These are phyloP conservation scores for Dermatemys mawii DNA, from an alignment of 2,113 vertebrate genomes.

Conservation along the genomic window DNA sequence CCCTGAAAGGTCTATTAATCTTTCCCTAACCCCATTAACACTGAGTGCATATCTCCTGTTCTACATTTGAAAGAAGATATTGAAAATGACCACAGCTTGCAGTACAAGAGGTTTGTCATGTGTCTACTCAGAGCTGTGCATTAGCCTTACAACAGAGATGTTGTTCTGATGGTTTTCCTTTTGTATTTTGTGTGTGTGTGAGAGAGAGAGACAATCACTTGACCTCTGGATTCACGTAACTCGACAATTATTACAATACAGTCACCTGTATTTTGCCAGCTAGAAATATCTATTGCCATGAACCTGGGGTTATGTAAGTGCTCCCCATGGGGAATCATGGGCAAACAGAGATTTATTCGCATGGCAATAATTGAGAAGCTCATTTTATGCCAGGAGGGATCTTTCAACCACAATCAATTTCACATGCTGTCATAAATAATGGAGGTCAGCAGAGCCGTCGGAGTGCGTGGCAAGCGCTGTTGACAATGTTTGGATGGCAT, in stretches of 20 bases:
- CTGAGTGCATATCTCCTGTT: conserved; percentile 39
- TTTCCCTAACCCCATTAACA: conserved; percentile 62
- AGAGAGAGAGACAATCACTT: neutral
- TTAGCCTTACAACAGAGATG: neutral
- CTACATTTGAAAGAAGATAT: neutral
- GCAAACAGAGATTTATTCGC: conserved; percentile 76
- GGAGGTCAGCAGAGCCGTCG: conserved; percentile 74
- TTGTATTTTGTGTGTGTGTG: neutral
- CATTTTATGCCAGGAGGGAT: conserved; percentile 85
- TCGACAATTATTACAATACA: conserved; percentile 39
- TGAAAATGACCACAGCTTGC: neutral
- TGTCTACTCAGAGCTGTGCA: neutral
- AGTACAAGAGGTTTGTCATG: conserved; percentile 11
- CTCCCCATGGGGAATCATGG: conserved; percentile 49
- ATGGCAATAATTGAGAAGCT: conserved; percentile 82
- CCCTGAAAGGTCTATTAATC: conserved; percentile 61
- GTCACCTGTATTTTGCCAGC: conserved; percentile 54
- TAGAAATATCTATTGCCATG: conserved; percentile 68
- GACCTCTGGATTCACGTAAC: conserved; percentile 49
- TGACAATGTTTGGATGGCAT: conserved; percentile 70
- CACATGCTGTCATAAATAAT: conserved; percentile 79
- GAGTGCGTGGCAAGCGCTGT: conserved; percentile 48
- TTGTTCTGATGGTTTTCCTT: neutral
- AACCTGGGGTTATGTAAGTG: conserved; percentile 61
- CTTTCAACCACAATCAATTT: conserved; percentile 87